phyloP scores from a whole-genome alignment of 2,888 invertebrate species.

The Melinaea marsaeus region DNA sequence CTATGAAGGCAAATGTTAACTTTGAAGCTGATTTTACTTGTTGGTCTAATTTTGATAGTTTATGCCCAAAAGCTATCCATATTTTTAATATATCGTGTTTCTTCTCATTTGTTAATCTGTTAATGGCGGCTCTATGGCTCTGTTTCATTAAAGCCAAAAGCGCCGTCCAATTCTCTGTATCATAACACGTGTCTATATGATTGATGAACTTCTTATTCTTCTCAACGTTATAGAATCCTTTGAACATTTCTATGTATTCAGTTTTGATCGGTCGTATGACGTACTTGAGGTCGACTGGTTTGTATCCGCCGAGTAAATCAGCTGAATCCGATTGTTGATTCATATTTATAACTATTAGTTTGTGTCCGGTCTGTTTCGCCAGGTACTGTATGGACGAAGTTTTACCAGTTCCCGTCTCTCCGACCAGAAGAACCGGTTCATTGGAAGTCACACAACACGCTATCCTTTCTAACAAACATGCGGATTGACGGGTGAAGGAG shows the following conservation, averaged over 20 bases:
- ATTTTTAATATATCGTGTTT: slow-evolving; percentile 56
- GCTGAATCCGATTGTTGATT: slow-evolving; percentile 99
- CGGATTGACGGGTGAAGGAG: slow-evolving; percentile 89
- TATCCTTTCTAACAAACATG: slow-evolving; percentile 91
- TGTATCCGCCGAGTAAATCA: slow-evolving; percentile 97
- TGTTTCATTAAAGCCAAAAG: slow-evolving; percentile 87
- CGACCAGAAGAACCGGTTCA: slow-evolving; percentile 96
- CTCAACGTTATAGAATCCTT: slow-evolving; percentile 84
- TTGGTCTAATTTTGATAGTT: slow-evolving; percentile 83
- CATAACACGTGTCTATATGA: slow-evolving; percentile 87
- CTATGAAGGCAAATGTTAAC: slow-evolving; percentile 93
- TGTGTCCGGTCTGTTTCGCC: slow-evolving; percentile 89
- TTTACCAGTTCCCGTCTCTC: slow-evolving; percentile 99
- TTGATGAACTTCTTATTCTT: slow-evolving; percentile 90
- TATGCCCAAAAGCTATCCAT: slow-evolving; percentile 83
- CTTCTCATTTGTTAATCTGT: slow-evolving; percentile 61
- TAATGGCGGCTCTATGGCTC: slow-evolving; percentile 82
- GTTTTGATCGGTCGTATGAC: slow-evolving; percentile 88
- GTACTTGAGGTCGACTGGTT: slow-evolving; percentile 94
- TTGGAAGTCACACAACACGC: slow-evolving; percentile 88
- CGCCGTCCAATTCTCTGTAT: slow-evolving; percentile 83
- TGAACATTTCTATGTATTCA: slow-evolving; percentile 90
- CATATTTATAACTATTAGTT: slow-evolving; percentile 96
- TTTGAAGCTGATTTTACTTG: slow-evolving; percentile 85
- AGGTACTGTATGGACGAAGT: slow-evolving; percentile 96